Base-by-base conservation (phyloP, 2,797 vertebrate genomes). In the Pterois miles region DNA sequence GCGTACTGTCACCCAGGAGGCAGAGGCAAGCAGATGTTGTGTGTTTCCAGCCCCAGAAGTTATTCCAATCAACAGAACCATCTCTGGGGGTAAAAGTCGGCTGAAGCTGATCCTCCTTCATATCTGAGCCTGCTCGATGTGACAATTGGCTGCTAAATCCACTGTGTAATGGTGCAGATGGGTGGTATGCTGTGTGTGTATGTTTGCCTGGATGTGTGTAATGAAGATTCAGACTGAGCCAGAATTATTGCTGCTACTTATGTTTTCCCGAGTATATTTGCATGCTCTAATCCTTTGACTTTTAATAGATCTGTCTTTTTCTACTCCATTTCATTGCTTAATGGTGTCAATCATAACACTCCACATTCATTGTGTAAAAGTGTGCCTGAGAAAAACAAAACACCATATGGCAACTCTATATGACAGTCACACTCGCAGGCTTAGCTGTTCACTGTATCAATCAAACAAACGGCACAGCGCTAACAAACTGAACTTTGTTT, bases 51-150 rank as follows among this genome's bases (percentile, higher is more conserved):
- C 80, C 70, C 68, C 80, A 89, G 78, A 90, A 89, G 81, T 64
- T 81, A 82, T 86, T 90, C 86, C 62, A 85, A 92, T 92, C 90
- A 89, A 89, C 88, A 88, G 77, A 90, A 80, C 74, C 86, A 83
- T 91, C 92, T 86, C 78, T 22, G 43, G 83, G 81, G 85, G 78
- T 80, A 50, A 72, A 72, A 88, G 80, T 81, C 80, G 76, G 85
- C 89, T 78, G 71, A 89, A 85, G 85, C 84, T 16, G 81, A 89
- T 90, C 84, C 64, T 76, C 79, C 72, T 84, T 86, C 83, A 80
- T 84, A 88, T 86, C 73, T 50, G 63, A 83, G 65, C 62, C 59
- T 8, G 38, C 59, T 73, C 62, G 81, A 87, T 71, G 79, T 87
- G 87, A 89, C 87, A 86, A 89, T 77, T 84, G 71, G 77, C 78